Percentiles rank a stretch among this genome's conserved stretches.
phyloP scores from a whole-genome alignment of 2,797 vertebrate genomes.

The Podargus strigoides region DNA sequence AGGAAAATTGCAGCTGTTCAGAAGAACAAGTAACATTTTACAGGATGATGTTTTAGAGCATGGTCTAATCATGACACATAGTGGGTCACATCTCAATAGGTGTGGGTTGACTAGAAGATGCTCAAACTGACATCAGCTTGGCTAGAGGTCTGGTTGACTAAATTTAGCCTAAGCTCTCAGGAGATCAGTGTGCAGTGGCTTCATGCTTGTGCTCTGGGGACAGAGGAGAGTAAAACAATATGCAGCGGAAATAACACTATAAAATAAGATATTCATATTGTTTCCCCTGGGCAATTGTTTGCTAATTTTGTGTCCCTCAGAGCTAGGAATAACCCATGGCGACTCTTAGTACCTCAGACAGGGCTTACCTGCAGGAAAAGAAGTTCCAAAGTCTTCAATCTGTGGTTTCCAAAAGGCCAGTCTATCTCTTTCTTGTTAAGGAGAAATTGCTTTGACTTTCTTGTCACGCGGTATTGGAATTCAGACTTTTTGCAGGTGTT shows the following conservation, averaged over 20 bases:
- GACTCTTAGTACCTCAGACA: not conserved
- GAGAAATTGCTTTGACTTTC: not conserved
- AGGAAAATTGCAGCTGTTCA: not conserved
- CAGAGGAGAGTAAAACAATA: not conserved
- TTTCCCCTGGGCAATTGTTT: not conserved
- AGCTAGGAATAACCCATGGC: not conserved
- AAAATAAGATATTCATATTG: not conserved
- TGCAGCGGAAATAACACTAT: not conserved
- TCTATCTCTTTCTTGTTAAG: not conserved
- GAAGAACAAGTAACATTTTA: not conserved
- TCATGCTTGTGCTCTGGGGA: not conserved
- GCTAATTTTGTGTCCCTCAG: not conserved
- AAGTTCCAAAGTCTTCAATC: not conserved
- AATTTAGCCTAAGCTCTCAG: not conserved
- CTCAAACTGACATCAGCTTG: not conserved
- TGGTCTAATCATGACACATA: not conserved
- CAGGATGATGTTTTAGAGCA: not conserved
- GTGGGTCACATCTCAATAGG: not conserved
- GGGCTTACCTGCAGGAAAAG: not conserved
- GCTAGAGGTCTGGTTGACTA: not conserved
- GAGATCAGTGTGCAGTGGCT: not conserved
- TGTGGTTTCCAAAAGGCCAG: not conserved
- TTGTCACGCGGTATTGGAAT: not conserved
- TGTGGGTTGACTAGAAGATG: not conserved
- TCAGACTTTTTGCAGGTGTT: not conserved